Conservation (phyloP, 2,113 vertebrate genomes). For the Chlamydotis undulata region DNA sequence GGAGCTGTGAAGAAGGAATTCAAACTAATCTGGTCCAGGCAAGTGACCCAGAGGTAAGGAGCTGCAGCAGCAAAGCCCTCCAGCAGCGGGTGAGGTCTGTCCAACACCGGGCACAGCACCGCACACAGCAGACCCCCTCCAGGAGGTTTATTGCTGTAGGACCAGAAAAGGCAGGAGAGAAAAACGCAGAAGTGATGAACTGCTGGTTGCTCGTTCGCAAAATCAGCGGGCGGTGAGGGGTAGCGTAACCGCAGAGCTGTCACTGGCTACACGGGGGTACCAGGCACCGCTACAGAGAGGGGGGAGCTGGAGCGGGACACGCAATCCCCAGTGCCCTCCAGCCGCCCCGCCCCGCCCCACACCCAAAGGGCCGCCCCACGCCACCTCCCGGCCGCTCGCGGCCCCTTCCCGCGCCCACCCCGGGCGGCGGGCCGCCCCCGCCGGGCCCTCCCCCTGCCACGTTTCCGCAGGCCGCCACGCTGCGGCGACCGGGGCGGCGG, state of each 20-base stretch:
- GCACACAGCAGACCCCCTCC: background rate
- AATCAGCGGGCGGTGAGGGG: background rate
- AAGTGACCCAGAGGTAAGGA: background rate
- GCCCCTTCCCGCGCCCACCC: no score
- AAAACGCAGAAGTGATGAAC: fast-evolving
- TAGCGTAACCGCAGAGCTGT: fast-evolving
- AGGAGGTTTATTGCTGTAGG: fast-evolving
- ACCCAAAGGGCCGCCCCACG: background rate
- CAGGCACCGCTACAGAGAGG: fast-evolving
- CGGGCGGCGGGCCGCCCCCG: background rate
- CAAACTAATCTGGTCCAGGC: fast-evolving
- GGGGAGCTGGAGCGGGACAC: background rate
- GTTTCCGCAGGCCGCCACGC: slow-evolving; percentile 26
- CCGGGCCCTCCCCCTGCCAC: slow-evolving; percentile 61
- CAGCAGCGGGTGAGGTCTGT: background rate
- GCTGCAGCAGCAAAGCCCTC: background rate
- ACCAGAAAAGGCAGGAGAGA: background rate
- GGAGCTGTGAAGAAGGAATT: background rate
- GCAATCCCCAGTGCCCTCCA: background rate
- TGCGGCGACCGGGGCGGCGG: background rate
- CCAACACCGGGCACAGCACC: background rate
- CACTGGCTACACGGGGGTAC: fast-evolving
- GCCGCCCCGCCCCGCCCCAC: background rate
- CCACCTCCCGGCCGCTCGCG: background rate
- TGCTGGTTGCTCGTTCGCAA: background rate